Conservation (phyloP, 2,797 vertebrate species). For the Platyrinchus mystaceus region DNA sequence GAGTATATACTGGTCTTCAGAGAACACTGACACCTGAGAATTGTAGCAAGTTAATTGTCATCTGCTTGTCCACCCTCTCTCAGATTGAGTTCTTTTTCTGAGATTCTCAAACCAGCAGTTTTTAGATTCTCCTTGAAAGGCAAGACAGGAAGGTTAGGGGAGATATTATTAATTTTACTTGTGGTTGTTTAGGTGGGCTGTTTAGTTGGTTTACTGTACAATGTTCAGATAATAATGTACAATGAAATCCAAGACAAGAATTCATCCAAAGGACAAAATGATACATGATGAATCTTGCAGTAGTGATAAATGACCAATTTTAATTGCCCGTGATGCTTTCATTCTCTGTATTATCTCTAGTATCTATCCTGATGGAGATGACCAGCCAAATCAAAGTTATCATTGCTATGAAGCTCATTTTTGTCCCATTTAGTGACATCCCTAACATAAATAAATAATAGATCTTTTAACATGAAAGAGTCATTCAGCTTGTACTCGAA, state of each 20-base stretch:
- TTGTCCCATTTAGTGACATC: background rate
- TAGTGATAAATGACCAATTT: background rate
- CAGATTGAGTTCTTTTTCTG: background rate
- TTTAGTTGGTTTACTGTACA: background rate
- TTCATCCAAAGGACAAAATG: background rate
- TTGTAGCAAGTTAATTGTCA: background rate
- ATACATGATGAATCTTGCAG: background rate
- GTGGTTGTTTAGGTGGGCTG: background rate
- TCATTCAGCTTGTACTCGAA: background rate
- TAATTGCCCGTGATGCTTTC: background rate
- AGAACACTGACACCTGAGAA: background rate
- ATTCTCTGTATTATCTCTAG: background rate
- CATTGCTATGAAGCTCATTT: background rate
- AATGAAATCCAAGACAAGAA: background rate
- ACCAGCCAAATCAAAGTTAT: background rate
- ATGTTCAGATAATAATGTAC: background rate
- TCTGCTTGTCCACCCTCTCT: background rate
- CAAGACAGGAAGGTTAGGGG: background rate
- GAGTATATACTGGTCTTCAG: background rate
- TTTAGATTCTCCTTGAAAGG: background rate
- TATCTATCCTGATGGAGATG: background rate
- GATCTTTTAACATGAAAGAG: background rate
- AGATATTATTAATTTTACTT: constrained; percentile 6
- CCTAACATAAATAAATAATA: background rate
- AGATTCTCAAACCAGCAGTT: background rate